Base-by-base conservation (phyloP, 2,113 vertebrate genomes). In the Sinocyclocheilus grahami region DNA sequence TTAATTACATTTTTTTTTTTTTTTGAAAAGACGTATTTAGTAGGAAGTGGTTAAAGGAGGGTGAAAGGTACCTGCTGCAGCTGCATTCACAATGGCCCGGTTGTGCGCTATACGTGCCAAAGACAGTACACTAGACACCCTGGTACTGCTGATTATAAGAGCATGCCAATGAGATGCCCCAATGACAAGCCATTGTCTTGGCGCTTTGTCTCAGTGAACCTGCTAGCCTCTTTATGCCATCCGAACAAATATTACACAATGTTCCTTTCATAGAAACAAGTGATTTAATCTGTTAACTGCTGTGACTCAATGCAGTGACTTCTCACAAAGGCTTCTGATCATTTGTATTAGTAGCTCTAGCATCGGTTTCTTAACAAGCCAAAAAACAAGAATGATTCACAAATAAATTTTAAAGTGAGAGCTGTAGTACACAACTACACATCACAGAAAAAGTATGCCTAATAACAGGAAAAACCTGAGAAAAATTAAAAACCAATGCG, bases 81-180 rank as follows among this genome's bases (percentile, higher is more conserved):
- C 95, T 94, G 95, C 95, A 94, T 93, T 96, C 94, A 97, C 96
- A 96, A 96, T 96, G 94, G 95, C 94, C 95, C 95, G 93, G 94
- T 97, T 96, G 97, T 97, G 96, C 96, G 95, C 94, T 95, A 96
- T 95, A 95, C 95, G 93, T 92, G 94, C 94, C 94, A 95, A 96
- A 95, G 96, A 96, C 95, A 95, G 96, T 96, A 94, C 96, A 96
- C 95, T 95, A 96, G 96, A 95, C 95, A 95, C 95, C 96, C 96
- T 95, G 95, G 96, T 95, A 97, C 96, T 93, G 95, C 95, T 95
- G 96, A 96, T 95, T 95, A 96, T 96, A 96, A 95, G 95, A 96
- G 96, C 96, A 97, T 97, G 96, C 96, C 96, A 97, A 97, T 96
- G 96, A 97, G 96, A 96, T 95, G 96, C 96, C 78, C 95, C 94